Evolutionary conservation across 2,113 vertebrate species (phyloP), one percentile per base, ranked within the genome.

Genomic region (Beaufortia kweichowensis): DNA sequence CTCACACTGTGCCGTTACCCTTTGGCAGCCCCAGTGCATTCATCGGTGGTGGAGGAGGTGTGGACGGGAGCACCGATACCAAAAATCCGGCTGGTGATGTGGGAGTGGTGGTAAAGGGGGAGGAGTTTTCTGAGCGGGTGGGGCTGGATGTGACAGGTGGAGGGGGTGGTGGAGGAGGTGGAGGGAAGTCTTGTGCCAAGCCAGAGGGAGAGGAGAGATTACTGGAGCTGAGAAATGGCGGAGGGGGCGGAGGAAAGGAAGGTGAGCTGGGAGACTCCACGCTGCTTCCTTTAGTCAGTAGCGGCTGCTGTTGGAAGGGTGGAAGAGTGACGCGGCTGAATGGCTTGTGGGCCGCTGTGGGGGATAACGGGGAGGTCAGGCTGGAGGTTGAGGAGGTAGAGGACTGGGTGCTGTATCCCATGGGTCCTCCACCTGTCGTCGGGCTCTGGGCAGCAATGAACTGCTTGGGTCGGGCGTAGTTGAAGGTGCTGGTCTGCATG

Each of bases 401-500:
- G 83, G 94, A 93, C 14, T 94, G 96, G 80, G 94, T 90, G 85
- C 88, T 79, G n/a, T 90, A 95, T 81, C 91, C 90, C 1, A 93
- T 87, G 57, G 91, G 85, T n/a, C 92, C 90, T 28, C 89, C 90
- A 46, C 90, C 85, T 11, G 79, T 77, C 26, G 80, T 77, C 10
- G 90, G 89, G 81, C 90, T 95, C 90, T 99, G 97, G 24, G 97
- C 96, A 1, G 96, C 96, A 43, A 99, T 99, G 90, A 99, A 99
- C 90, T 99, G 97, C 87, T 98, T 98, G 85, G 97, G 97, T 60
- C 97, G 94, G 86, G 96, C 95, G 39, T 99, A 99, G 91, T 98
- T 99, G 89, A 99, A 99, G 66, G 96, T 95, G 89, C 95, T 92
- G 75, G 95, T 92, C 91, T 98, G 96, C 96, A 98, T 98, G 92